Base-by-base conservation (phyloP, 2,113 vertebrate species). In the Chaetura pelagica region DNA sequence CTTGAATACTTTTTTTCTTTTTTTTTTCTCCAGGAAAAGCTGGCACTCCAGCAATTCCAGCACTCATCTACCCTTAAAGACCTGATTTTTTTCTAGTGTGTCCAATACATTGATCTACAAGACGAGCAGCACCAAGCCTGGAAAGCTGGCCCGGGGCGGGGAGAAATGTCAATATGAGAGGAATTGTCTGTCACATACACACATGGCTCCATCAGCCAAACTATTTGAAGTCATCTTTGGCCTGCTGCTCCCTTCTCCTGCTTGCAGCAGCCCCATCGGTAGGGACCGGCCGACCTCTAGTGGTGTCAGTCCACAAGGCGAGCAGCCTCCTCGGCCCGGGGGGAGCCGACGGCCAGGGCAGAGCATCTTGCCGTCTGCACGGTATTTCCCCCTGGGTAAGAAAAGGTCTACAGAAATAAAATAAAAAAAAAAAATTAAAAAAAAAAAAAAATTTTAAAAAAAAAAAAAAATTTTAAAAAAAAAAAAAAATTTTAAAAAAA, bases 201-300 rank as follows among this genome's bases (percentile, higher is more conserved):
- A 81, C 68, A 35, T 2, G 40, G 55, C 71, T 88, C 57, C 75
- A 57, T 23, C 12, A 44, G 87, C 80, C 95, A 30, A 49, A 40
- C 83, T 20, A 29, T 49, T 52, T 5, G 12, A 22, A 34, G 34
- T 64, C 62, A 7, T 69, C n/a, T 4, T n/a, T 23, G 92, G 35
- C 24, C 10, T 6, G 34, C 32, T 48, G 72, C 68, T 84, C 24
- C 46, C 15, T 13, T 30, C 59, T 10, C 15, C 57, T 0, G 61
- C 72, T 74, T 9, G 21, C 51, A 16, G 62, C 10, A 0, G 30
- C 29, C 26, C 78, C 91, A 73, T 97, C 73, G 27, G 34, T 35
- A 62, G 80, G 89, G 93, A 72, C 95, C 42, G 94, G 77, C 94
- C 94, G 95, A 94, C 97, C 96, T 95, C 98, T 98, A 91, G 97